Conservation (phyloP, 2,113 vertebrate genomes). For the Chroicocephalus ridibundus region DNA sequence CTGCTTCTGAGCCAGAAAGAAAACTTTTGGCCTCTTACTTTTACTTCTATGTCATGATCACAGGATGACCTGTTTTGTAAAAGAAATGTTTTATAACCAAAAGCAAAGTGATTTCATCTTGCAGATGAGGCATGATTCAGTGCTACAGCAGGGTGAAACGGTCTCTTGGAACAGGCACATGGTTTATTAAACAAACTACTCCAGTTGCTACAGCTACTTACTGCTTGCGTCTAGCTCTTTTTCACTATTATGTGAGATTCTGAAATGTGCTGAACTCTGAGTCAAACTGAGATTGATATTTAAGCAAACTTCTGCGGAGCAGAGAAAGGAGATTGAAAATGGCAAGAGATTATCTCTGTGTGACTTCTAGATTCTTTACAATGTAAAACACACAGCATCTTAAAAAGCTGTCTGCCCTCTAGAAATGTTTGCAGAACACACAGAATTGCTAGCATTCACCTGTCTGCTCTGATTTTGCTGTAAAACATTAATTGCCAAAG, state of each 20-base stretch:
- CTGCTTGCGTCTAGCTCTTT: neutral
- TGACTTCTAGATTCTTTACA: neutral
- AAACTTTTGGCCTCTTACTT: neutral
- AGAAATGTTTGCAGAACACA: neutral
- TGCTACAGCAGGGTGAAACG: neutral
- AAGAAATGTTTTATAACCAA: conserved; percentile 19
- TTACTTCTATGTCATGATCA: neutral
- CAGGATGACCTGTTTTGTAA: neutral
- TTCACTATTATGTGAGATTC: neutral
- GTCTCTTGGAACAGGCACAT: conserved; percentile 5
- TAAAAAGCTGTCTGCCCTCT: neutral
- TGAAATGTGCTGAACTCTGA: neutral
- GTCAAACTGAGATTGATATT: neutral
- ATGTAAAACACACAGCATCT: neutral
- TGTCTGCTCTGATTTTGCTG: neutral
- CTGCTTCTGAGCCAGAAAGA: neutral
- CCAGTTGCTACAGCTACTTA: conserved; percentile 48
- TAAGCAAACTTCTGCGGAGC: neutral
- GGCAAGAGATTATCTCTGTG: neutral
- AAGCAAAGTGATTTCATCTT: conserved; percentile 39
- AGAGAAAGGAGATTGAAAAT: neutral
- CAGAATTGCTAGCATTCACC: neutral
- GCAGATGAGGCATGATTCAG: conserved; percentile 34
- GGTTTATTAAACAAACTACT: conserved; percentile 47
- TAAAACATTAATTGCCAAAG: neutral